phyloP scores from a whole-genome alignment of 2,113 vertebrate genomes.

The Pedionomus torquatus region DNA sequence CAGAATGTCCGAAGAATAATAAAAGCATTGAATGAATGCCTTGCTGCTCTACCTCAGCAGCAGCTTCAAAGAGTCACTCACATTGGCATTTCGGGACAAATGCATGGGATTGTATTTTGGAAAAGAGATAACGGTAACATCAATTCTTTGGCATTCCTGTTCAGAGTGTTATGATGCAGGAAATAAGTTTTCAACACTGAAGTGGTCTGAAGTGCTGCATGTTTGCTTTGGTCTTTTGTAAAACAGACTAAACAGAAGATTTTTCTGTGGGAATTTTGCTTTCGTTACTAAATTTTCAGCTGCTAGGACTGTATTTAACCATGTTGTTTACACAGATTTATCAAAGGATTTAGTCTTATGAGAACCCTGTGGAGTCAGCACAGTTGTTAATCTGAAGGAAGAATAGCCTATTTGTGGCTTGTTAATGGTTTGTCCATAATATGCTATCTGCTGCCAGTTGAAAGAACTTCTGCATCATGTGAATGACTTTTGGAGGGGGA shows the following conservation, averaged over 20 bases:
- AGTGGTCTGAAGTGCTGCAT: neutral
- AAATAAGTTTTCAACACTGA: neutral
- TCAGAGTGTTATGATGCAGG: neutral
- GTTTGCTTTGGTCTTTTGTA: neutral
- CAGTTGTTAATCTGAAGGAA: neutral
- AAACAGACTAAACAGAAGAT: neutral
- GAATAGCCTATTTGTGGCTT: neutral
- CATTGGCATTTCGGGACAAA: conserved; percentile 92
- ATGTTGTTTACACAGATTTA: neutral
- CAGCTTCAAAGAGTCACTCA: conserved; percentile 79
- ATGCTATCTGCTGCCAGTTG: neutral
- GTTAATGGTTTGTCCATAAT: neutral
- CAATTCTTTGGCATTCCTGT: neutral
- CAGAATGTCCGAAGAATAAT: conserved; percentile 85
- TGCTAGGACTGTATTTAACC: neutral
- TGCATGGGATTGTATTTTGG: conserved; percentile 97
- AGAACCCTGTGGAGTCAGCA: neutral
- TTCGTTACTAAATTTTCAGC: neutral
- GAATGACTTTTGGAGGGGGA: neutral
- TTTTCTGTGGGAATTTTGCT: neutral
- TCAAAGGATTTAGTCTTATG: neutral
- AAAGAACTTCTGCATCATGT: neutral
- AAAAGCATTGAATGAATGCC: conserved; percentile 81
- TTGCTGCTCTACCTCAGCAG: conserved; percentile 80
- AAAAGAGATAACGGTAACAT: conserved; percentile 81